Percentiles rank a stretch among this genome's conserved stretches.
phyloP scores from a whole-genome alignment of 2,797 vertebrate species.

The Acrossocheilus wenchowensis region DNA sequence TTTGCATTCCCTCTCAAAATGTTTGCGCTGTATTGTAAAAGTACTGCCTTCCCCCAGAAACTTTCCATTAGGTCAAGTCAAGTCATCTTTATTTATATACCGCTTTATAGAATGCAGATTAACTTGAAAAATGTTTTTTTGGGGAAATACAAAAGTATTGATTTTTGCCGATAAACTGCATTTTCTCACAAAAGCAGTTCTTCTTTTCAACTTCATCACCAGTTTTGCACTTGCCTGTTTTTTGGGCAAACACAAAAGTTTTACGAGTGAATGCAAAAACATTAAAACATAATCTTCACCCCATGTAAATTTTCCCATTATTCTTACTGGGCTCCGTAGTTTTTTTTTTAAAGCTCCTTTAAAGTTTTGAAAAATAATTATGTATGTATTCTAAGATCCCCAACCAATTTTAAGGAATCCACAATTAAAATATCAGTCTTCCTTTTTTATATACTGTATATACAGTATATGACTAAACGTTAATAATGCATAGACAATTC shows the following conservation, averaged over 20 bases:
- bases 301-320: neutral
- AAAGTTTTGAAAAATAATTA: neutral
- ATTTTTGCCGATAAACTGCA: neutral
- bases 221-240: neutral
- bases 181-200: neutral
- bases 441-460: neutral
- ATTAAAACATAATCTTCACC: neutral
- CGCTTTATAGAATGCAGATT: neutral
- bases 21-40: neutral
- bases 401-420: neutral
- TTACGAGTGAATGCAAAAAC: neutral
- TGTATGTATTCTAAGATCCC: neutral
- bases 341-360: neutral
- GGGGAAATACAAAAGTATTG: neutral
- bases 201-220: neutral
- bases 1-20: neutral
- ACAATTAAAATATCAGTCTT: neutral
- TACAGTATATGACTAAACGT: neutral
- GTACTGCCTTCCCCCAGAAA: neutral
- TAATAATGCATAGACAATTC: neutral
- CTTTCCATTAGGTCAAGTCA: neutral
- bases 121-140: neutral
- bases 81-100: neutral
- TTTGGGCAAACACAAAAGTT: neutral
- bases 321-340: neutral